A percentile compares a stretch with the other conserved stretches of the same genome.
These are phyloP conservation scores for Drosophila neonasuta DNA, from an alignment of 2,888 invertebrate genomes.

Conservation along the genomic window DNA sequence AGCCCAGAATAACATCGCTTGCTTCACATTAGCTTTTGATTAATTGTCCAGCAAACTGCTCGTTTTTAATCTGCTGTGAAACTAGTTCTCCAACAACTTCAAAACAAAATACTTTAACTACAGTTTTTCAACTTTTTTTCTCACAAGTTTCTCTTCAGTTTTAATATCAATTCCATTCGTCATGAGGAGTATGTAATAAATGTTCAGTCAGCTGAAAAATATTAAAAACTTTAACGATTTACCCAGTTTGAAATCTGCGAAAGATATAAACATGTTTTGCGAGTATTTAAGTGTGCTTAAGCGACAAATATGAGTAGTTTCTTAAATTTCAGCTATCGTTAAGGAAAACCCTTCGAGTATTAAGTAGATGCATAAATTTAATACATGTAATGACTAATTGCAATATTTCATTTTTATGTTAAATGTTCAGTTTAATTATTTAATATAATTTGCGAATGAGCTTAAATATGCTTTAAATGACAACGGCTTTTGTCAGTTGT, in stretches of 20 bases:
- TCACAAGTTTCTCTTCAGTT: not conserved
- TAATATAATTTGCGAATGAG: not conserved
- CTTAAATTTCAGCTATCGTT: not conserved
- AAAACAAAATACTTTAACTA: not conserved
- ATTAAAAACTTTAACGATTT: not conserved
- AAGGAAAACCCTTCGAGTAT: no score
- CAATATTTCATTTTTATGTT: not conserved
- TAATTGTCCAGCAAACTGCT: slow-evolving; percentile 19
- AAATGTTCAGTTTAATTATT: not conserved
- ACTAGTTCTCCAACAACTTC: slow-evolving; percentile 24
- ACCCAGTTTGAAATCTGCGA: not conserved
- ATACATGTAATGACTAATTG: not conserved
- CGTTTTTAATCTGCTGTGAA: slow-evolving; percentile 6
- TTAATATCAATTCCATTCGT: slow-evolving; percentile 1
- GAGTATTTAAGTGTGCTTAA: not conserved
- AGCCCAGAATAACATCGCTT: slow-evolving; percentile 19
- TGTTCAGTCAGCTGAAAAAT: not conserved
- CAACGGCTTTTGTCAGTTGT: slow-evolving; percentile 2
- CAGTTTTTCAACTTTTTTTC: not conserved
- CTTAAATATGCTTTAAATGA: not conserved
- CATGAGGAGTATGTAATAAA: not conserved
- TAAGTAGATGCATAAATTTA: not conserved
- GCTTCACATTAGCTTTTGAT: slow-evolving; percentile 32
- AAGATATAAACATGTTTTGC: not conserved
- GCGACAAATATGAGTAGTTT: not conserved